A percentile compares a stretch with the other conserved stretches of the same genome.
Conservation (phyloP, 2,113 vertebrate genomes). For the Hirundichthys speculiger region DNA sequence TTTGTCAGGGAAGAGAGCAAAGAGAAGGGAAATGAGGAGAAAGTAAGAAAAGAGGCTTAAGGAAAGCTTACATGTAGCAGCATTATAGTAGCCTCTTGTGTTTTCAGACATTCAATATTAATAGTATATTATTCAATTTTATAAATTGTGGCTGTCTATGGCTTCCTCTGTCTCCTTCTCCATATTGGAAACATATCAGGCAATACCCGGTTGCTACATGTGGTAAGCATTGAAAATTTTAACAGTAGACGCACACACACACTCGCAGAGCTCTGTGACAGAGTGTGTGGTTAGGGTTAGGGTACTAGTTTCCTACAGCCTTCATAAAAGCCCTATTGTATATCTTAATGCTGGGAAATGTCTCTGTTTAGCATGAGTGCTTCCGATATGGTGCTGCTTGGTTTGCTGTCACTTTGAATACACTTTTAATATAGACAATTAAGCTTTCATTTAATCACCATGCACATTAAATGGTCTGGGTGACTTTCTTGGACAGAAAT, state of each 20-base stretch:
- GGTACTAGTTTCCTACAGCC: conserved; percentile 56
- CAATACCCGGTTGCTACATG: conserved; percentile 58
- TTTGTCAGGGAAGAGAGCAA: conserved; percentile 25
- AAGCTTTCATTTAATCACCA: conserved; percentile 44
- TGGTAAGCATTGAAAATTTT: conserved; percentile 70
- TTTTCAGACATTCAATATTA: conserved; percentile 52
- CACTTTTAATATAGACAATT: conserved; percentile 36
- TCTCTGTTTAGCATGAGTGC: conserved; percentile 53
- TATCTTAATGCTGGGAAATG: conserved; percentile 52
- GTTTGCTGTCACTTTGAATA: conserved; percentile 54
- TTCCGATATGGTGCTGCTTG: conserved; percentile 43
- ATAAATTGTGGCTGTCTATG: conserved; percentile 18
- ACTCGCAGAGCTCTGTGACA: conserved; percentile 49
- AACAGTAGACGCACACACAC: conserved; percentile 58
- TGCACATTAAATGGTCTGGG: conserved; percentile 23
- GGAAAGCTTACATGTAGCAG: conserved; percentile 10
- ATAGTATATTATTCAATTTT: conserved; percentile 42
- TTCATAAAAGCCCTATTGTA: conserved; percentile 71
- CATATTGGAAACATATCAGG: conserved; percentile 72
- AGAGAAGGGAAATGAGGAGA: conserved; percentile 26
- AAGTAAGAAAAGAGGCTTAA: conserved; percentile 33
- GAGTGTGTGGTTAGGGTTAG: conserved; percentile 67
- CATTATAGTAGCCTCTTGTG: conserved; percentile 36
- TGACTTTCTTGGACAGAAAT: conserved; percentile 21
- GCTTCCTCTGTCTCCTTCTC: conserved; percentile 30